Percentiles rank a stretch among this genome's conserved stretches.
Conservation (phyloP, 2,797 vertebrate genomes). For the Myotis myotis region DNA sequence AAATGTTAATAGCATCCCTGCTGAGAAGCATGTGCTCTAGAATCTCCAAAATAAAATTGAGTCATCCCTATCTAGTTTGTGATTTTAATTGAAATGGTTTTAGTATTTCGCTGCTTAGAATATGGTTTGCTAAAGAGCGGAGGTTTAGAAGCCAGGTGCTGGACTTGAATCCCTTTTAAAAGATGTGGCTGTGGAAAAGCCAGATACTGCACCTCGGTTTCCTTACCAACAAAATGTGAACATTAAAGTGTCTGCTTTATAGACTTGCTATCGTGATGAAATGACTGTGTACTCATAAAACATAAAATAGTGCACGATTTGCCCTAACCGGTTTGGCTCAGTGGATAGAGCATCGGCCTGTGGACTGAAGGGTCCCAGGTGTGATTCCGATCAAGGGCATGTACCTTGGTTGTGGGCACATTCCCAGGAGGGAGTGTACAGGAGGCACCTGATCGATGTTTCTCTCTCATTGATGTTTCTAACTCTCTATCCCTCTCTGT, state of each 20-base stretch:
- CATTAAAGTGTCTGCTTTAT: neutral
- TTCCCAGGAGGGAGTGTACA: too few relatives aligned
- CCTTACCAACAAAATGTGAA: neutral
- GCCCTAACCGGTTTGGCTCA: too few relatives aligned
- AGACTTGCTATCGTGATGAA: neutral
- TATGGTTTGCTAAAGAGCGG: neutral
- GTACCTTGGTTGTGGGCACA: too few relatives aligned
- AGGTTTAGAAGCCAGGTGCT: neutral
- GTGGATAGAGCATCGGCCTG: too few relatives aligned
- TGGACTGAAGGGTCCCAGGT: too few relatives aligned
- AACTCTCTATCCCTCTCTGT: too few relatives aligned
- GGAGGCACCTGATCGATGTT: too few relatives aligned
- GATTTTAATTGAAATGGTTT: conserved; percentile 21
- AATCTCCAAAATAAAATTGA: neutral
- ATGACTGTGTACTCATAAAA: neutral
- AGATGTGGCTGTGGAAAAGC: neutral
- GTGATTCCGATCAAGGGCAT: too few relatives aligned
- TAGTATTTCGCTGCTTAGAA: neutral
- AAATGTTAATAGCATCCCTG: neutral
- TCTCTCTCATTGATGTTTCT: too few relatives aligned
- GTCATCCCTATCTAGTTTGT: neutral
- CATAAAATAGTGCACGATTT: neutral
- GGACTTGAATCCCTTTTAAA: neutral
- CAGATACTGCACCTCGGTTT: neutral
- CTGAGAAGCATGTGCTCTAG: neutral